Base-by-base conservation (phyloP, 1,140 invertebrate genomes). In the Anoplolepis gracilipes region DNA sequence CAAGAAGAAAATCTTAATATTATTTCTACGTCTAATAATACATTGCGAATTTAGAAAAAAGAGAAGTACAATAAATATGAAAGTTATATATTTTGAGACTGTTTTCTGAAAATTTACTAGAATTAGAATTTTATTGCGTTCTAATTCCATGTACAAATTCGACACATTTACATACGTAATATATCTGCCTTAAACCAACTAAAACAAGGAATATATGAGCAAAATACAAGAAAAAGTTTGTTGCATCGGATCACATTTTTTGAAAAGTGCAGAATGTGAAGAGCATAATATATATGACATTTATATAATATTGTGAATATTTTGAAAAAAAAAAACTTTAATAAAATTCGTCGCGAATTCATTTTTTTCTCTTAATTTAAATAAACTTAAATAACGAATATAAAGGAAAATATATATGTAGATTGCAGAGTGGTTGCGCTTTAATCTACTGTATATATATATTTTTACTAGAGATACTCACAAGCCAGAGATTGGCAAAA, bases 231-330 rank as follows among this genome's bases (percentile, higher is more conserved):
- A 49, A 61, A 8, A 16, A n/a, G n/a, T 13, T 70, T 16, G 36
- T 62, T 13, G 55, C 55, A 61, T 42, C 73, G 1, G n/a, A 64
- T 46, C 22, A 19, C 30, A 49, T 1, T 6, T 70, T 39, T 55
- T 7, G 16, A 36, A 67, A 13, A 65, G 10, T 8, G 42, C 33
- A 46, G 42, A 70, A 28, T 49, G 25, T 22, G 33, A 57, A 69
- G 10, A 28, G 22, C 13, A 30, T 55, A 22, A 79, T 57, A 42
- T 55, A 81, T 49, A 49, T 49, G 13, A 30, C 7, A 25, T 77
- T 64, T 78, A 49, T 25, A 8, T 53, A 78, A 49, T 53, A 65
- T 65, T 16, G 28, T 53, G 28, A 70, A 81, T 39, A 57, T 62
- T n/a, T 57, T n/a, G 39, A 33, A 49, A 62, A 73, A 33, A 57